These are phyloP conservation scores for Tretioscincus oriximinensis DNA, from an alignment of 2,113 vertebrate species.

Conservation along the genomic window DNA sequence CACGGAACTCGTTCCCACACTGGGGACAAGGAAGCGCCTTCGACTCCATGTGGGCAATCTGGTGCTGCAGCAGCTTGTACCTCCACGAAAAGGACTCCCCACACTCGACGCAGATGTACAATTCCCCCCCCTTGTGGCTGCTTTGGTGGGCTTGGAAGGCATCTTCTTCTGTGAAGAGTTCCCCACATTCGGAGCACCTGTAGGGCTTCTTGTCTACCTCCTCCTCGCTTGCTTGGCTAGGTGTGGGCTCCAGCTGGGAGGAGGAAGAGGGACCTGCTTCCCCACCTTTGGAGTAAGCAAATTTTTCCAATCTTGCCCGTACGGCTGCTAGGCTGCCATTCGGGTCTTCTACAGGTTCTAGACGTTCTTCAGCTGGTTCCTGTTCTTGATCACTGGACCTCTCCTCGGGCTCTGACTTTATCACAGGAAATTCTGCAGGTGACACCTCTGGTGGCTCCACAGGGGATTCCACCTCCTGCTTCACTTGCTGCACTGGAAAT, in stretches of 20 bases:
- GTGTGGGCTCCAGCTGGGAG: neutral
- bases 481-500: no score
- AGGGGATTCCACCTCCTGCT: no score
- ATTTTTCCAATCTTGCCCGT: neutral
- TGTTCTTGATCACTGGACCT: neutral
- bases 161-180: neutral
- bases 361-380: neutral
- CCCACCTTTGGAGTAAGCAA: neutral
- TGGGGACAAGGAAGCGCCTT: neutral
- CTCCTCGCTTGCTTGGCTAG: neutral
- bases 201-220: neutral
- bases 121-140: neutral
- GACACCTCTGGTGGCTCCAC: no score
- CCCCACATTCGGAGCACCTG: neutral
- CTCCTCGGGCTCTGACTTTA: neutral
- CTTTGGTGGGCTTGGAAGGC: neutral
- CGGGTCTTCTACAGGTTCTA: neutral
- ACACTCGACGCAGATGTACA: neutral
- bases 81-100: neutral
- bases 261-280: neutral
- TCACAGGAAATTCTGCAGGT: neutral
- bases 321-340: neutral
- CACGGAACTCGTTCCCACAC: neutral
- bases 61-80: neutral
- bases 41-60: neutral